A percentile compares a stretch with the other conserved stretches of the same genome.
Conservation (phyloP, 1,140 invertebrate species). For the Drosophila obscura region DNA sequence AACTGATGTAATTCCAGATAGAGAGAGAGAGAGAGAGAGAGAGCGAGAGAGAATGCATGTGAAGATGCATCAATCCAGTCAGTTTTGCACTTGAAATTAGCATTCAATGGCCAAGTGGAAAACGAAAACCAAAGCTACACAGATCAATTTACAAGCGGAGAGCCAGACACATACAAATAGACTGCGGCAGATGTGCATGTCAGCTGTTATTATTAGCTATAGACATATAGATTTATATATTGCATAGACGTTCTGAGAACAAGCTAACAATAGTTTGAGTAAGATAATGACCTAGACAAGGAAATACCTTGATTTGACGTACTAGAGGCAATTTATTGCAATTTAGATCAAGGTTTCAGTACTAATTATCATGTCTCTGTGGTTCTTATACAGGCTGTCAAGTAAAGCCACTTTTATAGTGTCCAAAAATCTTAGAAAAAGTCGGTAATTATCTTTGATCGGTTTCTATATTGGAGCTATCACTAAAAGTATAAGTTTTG, state of each 20-base stretch:
- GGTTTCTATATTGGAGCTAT: too few species aligned
- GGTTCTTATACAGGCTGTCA: too few species aligned
- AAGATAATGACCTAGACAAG: conserved; percentile 9
- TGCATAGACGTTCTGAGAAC: conserved; percentile 21
- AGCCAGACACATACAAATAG: conserved; percentile 17
- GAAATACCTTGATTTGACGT: conserved; percentile 9
- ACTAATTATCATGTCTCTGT: too few species aligned
- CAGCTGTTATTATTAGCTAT: conserved; percentile 20
- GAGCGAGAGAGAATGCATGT: neutral
- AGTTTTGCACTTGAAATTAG: conserved; percentile 68
- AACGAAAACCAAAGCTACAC: conserved; percentile 49
- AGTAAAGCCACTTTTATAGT: too few species aligned
- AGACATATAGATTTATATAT: conserved; percentile 18
- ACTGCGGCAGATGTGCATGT: conserved; percentile 17
- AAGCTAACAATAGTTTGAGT: conserved; percentile 10
- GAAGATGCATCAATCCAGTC: conserved; percentile 49
- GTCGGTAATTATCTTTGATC: too few species aligned
- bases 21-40: neutral
- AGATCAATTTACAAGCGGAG: conserved; percentile 67
- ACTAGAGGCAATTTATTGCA: neutral
- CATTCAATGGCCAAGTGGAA: conserved; percentile 57
- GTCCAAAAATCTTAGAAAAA: too few species aligned
- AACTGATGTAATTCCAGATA: too few species aligned
- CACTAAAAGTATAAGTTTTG: too few species aligned
- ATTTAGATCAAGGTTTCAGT: neutral